Evolutionary conservation across 1,140 invertebrate species (phyloP), one percentile per base, ranked within the genome.

Genomic region (Sinella curviseta): DNA sequence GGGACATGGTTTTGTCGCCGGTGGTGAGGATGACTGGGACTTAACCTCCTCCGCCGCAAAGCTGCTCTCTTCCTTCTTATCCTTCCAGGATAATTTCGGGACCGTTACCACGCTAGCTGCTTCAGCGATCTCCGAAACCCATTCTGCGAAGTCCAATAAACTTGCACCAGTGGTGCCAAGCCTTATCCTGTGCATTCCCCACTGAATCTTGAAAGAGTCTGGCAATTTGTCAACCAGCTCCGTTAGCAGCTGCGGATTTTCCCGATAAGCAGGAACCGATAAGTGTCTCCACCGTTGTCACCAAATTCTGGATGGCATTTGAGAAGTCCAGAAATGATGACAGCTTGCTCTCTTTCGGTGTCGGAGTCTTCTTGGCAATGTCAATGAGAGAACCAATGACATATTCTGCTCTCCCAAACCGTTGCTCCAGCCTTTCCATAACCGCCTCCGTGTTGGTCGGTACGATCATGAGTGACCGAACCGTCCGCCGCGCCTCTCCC

Each of bases 141-240:
- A 70, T 70, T 33, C n/a, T 14, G 26, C 12, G 8, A 70, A 33
- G 65, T 30, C 31, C 31, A 16, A 8, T 30, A 70, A 30, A n/a
- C 4, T 26, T 65, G 57, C 16, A 12, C n/a, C 39, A 12, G 39
- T 20, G 39, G n/a, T n/a, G 8, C 39, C 39, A 20, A 48, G 39
- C 20, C 20, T 20, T 20, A 48, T 20, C 39, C 8, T 20, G 8
- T 20, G 8, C 16, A 65, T 65, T 4, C 65, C 65, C 65, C 65
- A 70, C 30, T 70, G 65, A 3, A 70, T 24, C 26, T 33, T 30
- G 8, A 31, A 14, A 24, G 8, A 17, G n/a, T 70, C 65, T 33
- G 65, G 65, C 14, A 70, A n/a, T n/a, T 70, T 70, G 65, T 70
- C 65, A 24, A 70, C 65, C 30, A 70, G 31, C n/a, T 70, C 65